These are phyloP conservation scores for Botia almorhae DNA, from an alignment of 2,797 vertebrate genomes.

Conservation along the genomic window DNA sequence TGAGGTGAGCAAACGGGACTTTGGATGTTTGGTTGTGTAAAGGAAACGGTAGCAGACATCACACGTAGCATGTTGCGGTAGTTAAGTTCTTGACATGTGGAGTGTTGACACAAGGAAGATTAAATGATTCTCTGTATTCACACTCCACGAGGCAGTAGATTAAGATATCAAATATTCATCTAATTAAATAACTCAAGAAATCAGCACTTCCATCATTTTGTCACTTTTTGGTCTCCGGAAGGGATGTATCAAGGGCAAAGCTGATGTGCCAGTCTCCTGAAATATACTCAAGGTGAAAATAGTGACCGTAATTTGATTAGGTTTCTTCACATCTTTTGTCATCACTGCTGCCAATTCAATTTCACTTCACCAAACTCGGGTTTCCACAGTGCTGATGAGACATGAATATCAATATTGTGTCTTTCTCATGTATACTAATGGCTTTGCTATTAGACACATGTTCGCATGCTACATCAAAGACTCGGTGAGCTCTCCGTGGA, in stretches of 20 bases:
- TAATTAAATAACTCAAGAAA: constrained; percentile 59
- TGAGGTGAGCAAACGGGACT: not conserved
- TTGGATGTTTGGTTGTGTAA: no score
- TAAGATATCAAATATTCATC: constrained; percentile 25
- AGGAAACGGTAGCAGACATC: not conserved
- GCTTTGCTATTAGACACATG: constrained; percentile 38
- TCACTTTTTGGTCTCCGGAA: constrained; percentile 23
- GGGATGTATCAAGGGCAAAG: constrained; percentile 27
- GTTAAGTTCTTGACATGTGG: constrained; percentile 7
- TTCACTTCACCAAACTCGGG: constrained; percentile 32
- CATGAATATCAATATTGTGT: no score
- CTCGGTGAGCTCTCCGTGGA: constrained; percentile 24
- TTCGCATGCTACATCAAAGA: constrained; percentile 38
- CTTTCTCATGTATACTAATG: constrained; percentile 44
- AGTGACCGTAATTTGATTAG: constrained; percentile 52
- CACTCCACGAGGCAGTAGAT: constrained; percentile 29
- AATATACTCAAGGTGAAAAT: constrained; percentile 49
- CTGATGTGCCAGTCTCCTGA: constrained; percentile 25
- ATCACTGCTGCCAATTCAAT: constrained; percentile 49
- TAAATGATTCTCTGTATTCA: constrained; percentile 41
- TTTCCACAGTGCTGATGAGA: constrained; percentile 27
- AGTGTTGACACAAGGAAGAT: constrained; percentile 33
- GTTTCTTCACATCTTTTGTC: constrained; percentile 44
- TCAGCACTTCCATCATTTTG: constrained; percentile 35
- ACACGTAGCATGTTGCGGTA: constrained; percentile 1